These are phyloP conservation scores for Hydrotaea diabolus DNA, from an alignment of 2,888 invertebrate species.

Conservation along the genomic window DNA sequence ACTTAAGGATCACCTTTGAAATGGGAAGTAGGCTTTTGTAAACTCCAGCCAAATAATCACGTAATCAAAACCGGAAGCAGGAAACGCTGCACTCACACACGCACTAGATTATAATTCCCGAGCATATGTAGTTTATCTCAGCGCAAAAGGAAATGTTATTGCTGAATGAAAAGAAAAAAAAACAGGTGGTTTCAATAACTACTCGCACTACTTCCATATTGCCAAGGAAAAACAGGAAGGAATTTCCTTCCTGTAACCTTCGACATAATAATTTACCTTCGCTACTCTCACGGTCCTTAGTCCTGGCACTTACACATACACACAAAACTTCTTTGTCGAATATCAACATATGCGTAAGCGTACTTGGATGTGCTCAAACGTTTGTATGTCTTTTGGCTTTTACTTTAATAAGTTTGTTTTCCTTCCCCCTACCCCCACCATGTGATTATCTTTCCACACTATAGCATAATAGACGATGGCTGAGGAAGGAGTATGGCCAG, in stretches of 20 bases:
- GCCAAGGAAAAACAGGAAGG: neutral
- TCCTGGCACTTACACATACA: neutral
- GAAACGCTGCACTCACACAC: constrained; percentile 23
- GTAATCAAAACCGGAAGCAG: constrained; percentile 73
- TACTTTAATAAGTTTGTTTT: constrained; percentile 46
- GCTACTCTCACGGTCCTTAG: neutral
- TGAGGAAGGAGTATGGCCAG: neutral
- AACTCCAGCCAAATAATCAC: constrained; percentile 73
- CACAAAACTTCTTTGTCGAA: constrained; percentile 19
- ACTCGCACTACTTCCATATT: neutral
- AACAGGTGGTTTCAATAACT: constrained; percentile 41
- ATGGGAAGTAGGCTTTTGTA: neutral
- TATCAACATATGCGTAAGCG: constrained; percentile 31
- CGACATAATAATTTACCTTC: constrained; percentile 43
- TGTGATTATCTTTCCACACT: too few relatives aligned
- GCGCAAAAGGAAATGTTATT: neutral
- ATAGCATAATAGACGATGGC: too few relatives aligned
- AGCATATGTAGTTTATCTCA: constrained; percentile 38
- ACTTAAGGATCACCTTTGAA: constrained; percentile 31
- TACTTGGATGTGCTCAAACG: neutral
- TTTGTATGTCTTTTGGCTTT: constrained; percentile 24
- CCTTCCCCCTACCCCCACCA: neutral
- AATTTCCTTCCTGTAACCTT: constrained; percentile 28
- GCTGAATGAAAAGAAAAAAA: neutral
- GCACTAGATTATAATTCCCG: constrained; percentile 42